phyloP scores from a whole-genome alignment of 35 echinoderm and acorn worm species.

The Ophioderma brevispina region DNA sequence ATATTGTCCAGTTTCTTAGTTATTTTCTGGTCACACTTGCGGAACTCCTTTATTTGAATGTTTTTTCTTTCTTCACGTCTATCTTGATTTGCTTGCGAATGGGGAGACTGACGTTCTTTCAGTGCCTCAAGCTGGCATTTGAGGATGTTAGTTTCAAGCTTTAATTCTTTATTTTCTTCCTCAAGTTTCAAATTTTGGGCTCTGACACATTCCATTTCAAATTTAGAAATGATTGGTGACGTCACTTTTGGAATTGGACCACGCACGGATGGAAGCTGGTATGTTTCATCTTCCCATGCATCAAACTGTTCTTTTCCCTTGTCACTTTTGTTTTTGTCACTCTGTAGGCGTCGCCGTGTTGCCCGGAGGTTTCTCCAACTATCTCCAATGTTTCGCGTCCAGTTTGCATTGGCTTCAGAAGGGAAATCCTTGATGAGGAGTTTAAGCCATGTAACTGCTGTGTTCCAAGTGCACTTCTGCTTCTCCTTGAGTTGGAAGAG shows the following conservation, averaged over 20 bases:
- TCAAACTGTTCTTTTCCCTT: neutral
- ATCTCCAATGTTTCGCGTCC: neutral
- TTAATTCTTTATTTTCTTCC: neutral
- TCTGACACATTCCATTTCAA: neutral
- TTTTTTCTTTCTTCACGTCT: neutral
- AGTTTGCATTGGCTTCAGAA: neutral
- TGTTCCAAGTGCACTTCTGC: neutral
- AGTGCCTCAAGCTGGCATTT: neutral
- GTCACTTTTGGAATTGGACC: neutral
- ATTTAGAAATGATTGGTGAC: neutral
- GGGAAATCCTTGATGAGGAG: neutral
- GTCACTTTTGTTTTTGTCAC: slow-evolving; percentile 26
- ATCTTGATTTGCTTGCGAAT: neutral
- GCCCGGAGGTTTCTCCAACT: neutral
- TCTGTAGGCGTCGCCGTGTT: neutral
- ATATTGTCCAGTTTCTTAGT: neutral
- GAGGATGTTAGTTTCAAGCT: neutral
- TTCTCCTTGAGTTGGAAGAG: neutral
- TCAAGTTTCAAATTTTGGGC: neutral
- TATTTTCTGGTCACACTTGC: neutral
- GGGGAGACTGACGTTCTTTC: neutral
- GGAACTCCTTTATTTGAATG: neutral
- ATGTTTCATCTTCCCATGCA: neutral
- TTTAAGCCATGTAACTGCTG: neutral
- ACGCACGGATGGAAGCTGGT: neutral